These are phyloP conservation scores for Gandaritis pyraliata DNA, from an alignment of 2,888 invertebrate species.

Conservation along the genomic window DNA sequence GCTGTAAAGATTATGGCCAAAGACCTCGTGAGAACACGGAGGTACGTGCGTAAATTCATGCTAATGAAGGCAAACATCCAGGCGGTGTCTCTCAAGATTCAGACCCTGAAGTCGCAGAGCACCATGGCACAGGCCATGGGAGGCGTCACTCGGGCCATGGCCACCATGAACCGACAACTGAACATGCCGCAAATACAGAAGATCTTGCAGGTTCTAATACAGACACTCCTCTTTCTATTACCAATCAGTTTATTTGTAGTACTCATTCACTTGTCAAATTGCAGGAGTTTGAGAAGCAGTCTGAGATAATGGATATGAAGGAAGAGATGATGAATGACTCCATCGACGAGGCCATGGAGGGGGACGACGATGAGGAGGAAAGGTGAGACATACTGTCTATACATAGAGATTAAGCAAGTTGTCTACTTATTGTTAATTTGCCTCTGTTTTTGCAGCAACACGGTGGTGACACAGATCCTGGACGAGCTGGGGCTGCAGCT, in stretches of 20 bases:
- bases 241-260: too few relatives aligned
- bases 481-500: slow-evolving; percentile 99
- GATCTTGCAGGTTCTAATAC: slow-evolving; percentile 84
- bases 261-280: slow-evolving; percentile 52
- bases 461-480: slow-evolving; percentile 97
- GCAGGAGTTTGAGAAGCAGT: slow-evolving; percentile 99
- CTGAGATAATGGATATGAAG: slow-evolving; percentile 99
- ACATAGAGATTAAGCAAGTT: too few relatives aligned
- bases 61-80: slow-evolving; percentile 99
- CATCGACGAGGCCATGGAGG: slow-evolving; percentile 99
- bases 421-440: background rate
- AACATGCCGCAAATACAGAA: slow-evolving; percentile 99
- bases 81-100: slow-evolving; percentile 98
- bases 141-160: slow-evolving; percentile 99
- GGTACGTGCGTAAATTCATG: slow-evolving; percentile 99
- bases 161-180: slow-evolving; percentile 97
- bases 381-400: slow-evolving; percentile 64
- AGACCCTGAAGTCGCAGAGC: slow-evolving; percentile 98
- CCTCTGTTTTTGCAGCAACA: slow-evolving; percentile 87
- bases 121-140: slow-evolving; percentile 99
- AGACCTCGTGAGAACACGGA: slow-evolving; percentile 97
- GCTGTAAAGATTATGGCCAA: slow-evolving; percentile 99
- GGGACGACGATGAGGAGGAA: slow-evolving; percentile 98
- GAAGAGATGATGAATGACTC: slow-evolving; percentile 99
- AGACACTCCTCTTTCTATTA: too few relatives aligned